phyloP scores from a whole-genome alignment of 2,888 invertebrate genomes.

The Dorcus hopei region DNA sequence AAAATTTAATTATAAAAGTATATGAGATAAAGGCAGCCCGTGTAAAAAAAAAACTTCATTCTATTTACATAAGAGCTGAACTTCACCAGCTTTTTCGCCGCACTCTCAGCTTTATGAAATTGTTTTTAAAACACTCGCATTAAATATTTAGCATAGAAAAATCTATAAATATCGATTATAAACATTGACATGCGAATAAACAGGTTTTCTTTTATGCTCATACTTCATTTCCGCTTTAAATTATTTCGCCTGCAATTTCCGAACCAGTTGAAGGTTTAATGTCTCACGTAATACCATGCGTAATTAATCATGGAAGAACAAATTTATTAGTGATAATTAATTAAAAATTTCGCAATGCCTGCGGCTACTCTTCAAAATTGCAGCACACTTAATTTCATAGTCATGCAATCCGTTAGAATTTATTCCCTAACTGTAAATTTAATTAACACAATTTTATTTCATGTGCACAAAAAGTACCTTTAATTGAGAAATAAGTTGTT shows the following conservation, averaged over 20 bases:
- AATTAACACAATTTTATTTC: no score
- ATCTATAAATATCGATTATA: constrained; percentile 9
- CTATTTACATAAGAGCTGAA: background rate
- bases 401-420: no score
- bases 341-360: no score
- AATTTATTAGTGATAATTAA: no score
- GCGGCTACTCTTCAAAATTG: no score
- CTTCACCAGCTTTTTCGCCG: background rate
- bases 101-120: background rate
- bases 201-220: background rate
- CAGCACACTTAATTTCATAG: no score
- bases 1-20: constrained; percentile 36
- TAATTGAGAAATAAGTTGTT: no score
- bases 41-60: background rate
- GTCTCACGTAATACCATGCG: background rate
- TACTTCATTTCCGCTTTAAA: background rate
- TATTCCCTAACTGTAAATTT: no score
- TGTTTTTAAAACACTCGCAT: background rate
- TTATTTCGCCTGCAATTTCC: constrained; percentile 1
- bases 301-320: background rate
- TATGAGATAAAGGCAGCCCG: constrained; percentile 12
- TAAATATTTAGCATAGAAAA: constrained; percentile 7
- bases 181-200: background rate
- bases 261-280: background rate
- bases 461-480: no score